Evolutionary conservation across 2,113 vertebrate species (phyloP).

Genomic region (Vidua chalybeata): DNA sequence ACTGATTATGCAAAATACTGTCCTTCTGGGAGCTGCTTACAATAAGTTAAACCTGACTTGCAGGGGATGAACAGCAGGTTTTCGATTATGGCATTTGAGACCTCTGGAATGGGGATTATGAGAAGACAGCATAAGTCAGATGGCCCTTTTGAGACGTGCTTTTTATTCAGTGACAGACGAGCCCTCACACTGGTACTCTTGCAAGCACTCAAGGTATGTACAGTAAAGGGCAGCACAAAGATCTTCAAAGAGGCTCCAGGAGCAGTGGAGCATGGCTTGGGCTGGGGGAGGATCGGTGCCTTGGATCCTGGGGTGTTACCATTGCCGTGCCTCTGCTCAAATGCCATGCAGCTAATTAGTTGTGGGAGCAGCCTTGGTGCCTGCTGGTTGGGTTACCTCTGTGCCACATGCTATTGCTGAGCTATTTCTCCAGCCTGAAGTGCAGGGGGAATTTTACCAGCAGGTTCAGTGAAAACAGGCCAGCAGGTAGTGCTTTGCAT

Average conservation of each 20-base stretch:
- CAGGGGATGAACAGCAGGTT: constrained; percentile 13
- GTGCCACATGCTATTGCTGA: background rate
- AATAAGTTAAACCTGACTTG: constrained; percentile 4
- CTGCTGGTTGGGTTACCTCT: background rate
- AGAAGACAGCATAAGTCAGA: background rate
- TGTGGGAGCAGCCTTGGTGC: background rate
- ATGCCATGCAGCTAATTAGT: background rate
- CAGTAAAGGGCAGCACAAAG: background rate
- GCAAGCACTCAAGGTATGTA: background rate
- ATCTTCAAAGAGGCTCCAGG: background rate
- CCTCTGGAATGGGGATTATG: background rate
- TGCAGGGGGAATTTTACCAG: constrained; percentile 2
- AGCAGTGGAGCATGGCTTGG: background rate
- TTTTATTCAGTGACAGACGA: background rate
- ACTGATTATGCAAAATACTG: constrained; percentile 16
- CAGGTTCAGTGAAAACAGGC: background rate
- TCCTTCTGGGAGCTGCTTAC: background rate
- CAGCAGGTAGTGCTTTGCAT: constrained; percentile 22
- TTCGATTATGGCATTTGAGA: constrained; percentile 37
- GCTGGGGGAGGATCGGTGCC: background rate
- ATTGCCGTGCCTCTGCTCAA: background rate
- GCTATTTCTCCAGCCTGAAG: constrained; percentile 7
- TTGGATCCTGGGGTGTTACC: background rate
- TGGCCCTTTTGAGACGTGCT: background rate
- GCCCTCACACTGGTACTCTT: background rate